phyloP scores from a whole-genome alignment of 2,888 invertebrate species.

The Omphaloscelis lunosa region DNA sequence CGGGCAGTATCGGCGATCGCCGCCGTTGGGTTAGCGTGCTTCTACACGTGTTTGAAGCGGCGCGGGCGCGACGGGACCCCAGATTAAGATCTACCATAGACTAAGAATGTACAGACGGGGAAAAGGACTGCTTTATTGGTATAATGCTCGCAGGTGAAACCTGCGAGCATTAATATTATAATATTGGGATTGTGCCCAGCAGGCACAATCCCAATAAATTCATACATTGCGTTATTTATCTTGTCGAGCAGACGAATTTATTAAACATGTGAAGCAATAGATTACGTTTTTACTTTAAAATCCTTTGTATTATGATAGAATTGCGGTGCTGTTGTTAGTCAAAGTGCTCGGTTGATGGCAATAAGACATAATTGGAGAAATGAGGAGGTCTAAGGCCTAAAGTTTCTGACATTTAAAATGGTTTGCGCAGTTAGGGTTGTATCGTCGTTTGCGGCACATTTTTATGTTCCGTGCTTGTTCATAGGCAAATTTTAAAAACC shows the following conservation, averaged over 20 bases:
- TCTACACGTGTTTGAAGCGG: constrained; percentile 62
- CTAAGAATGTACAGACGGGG: constrained; percentile 9
- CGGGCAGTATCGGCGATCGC: constrained; percentile 50
- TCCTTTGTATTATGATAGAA: not conserved
- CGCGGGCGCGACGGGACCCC: constrained; percentile 46
- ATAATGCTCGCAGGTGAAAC: not conserved
- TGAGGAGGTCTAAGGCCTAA: not conserved
- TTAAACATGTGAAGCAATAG: not conserved
- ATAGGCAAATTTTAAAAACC: not conserved
- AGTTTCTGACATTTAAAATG: not conserved
- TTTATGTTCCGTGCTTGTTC: not conserved
- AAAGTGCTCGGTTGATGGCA: not conserved
- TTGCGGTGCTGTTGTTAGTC: not conserved
- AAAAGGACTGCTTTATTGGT: not conserved
- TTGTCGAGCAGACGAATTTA: not conserved
- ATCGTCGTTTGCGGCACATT: not conserved
- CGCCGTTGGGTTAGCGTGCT: constrained; percentile 31
- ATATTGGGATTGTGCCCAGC: too few relatives aligned
- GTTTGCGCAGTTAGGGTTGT: not conserved
- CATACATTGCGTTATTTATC: not conserved
- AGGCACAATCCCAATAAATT: too few relatives aligned
- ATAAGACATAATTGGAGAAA: not conserved
- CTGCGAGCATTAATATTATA: too few relatives aligned
- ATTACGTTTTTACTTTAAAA: not conserved
- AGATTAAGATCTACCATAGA: constrained; percentile 67